Evolutionary conservation across 2,888 invertebrate genomes (phyloP).

Genomic region (Nomada lathburiana): DNA sequence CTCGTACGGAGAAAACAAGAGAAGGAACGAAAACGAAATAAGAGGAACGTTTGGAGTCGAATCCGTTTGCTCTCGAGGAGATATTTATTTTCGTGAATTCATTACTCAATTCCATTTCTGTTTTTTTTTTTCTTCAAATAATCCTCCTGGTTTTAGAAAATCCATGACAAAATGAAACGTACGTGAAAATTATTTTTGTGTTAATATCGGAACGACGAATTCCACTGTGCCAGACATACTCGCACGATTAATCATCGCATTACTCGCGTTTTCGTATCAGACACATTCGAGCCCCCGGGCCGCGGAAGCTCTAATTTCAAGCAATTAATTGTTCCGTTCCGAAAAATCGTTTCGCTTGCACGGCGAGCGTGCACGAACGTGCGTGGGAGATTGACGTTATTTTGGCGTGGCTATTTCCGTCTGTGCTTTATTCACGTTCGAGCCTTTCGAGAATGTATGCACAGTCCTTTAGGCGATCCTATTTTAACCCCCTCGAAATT

Average conservation of each 20-base stretch:
- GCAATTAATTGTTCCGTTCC: slow-evolving; percentile 56
- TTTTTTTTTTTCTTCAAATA: neutral
- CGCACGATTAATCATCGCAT: slow-evolving; percentile 1
- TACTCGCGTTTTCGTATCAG: neutral
- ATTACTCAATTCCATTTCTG: neutral
- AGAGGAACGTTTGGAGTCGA: slow-evolving; percentile 13
- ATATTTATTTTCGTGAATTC: slow-evolving; percentile 5
- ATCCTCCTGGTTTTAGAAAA: neutral
- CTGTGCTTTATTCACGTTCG: slow-evolving; percentile 59
- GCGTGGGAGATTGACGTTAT: slow-evolving; percentile 35
- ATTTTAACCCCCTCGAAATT: slow-evolving; percentile 50
- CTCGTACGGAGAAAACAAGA: slow-evolving; percentile 15
- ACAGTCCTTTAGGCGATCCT: slow-evolving; percentile 26
- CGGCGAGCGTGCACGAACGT: slow-evolving; percentile 9
- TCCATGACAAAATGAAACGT: neutral
- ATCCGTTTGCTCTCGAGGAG: slow-evolving; percentile 6
- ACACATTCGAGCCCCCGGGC: slow-evolving; percentile 18
- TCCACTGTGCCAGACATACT: neutral
- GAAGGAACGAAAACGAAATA: slow-evolving; percentile 16
- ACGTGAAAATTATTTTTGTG: slow-evolving; percentile 1
- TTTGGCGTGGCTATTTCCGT: slow-evolving; percentile 45
- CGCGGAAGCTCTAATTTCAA: slow-evolving; percentile 27
- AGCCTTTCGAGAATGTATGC: slow-evolving; percentile 32
- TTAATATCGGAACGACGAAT: neutral
- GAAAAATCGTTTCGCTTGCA: slow-evolving; percentile 46